Evolutionary conservation across 2,888 invertebrate genomes (phyloP), one percentile per base, ranked within the genome.

Genomic region (Brenthis hecate): DNA sequence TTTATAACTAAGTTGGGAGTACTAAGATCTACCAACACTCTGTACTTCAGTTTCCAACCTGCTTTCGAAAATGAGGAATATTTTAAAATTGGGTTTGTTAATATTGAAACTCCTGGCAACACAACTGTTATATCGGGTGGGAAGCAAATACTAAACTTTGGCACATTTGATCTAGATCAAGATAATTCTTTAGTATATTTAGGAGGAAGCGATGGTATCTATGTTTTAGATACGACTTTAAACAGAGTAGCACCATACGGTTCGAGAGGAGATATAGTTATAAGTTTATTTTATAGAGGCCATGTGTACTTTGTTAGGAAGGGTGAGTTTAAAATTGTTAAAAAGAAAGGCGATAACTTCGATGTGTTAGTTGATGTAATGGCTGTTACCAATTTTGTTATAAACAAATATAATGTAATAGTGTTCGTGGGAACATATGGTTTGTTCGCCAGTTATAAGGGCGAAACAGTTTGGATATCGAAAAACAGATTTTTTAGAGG

Each of bases 41-140:
- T 92, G 0, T 91, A 78, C 77, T 92, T 81, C 78, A 86, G 84
- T 47, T 92, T 88, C 70, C 89, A 91, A 75, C 91, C 92, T 0
- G 68, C 69, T 1, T 83, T 92, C 4, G 77, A 80, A 50, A 90
- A 91, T 53, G 73, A 75, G 1, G 91, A 92, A 64, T 91, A 88
- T 56, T 86, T 77, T 32, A 91, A 92, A 79, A 81, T 86, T 14
- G 91, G 85, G 0, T 91, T 85, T 63, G 81, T 89, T 0, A 81
- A 81, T 72, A 72, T 92, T 36, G 86, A 87, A 3, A 68, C 78
- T n/a, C 79, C 78, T 0, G 73, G 66, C 0, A 71, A 75, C 16
- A 58, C 69, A 5, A 85, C 85, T 2, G 74, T 86, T 1, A 79
- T 91, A 8, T 72, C 74, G 3, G 81, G 81, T 6, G 78, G 76